Base-by-base conservation (phyloP, 2,113 vertebrate species). In the Embiotoca jacksoni region DNA sequence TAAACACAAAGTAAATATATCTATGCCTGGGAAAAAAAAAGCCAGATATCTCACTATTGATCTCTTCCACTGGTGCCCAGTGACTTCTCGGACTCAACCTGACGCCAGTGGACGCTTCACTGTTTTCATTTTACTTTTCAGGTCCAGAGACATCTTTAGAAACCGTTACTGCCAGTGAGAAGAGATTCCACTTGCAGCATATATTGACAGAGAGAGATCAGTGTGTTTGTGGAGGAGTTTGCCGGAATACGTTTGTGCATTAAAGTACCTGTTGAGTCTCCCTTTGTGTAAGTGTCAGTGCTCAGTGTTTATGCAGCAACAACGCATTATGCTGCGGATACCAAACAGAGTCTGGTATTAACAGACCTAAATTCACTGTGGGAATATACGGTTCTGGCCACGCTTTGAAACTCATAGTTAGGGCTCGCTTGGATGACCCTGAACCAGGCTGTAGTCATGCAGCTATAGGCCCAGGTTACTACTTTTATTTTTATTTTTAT, bases 141-240 rank as follows among this genome's bases (percentile, higher is more conserved):
- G 14, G 30, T 57, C 16, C 37, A 37, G 10, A 74, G 35, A 58
- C 39, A 68, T 11, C 23, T 8, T 58, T 36, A 33, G 16, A 41
- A 47, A 32, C 30, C 23, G 23, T 23, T 23, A 37, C 7, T 1
- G 3, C 31, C 16, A 14, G 52, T 30, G 44, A 68, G 44, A 14
- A 68, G 56, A 55, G 72, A 13, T n/a, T 72, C 35, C 55, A 59
- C 36, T 75, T 59, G 4, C 33, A 52, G 32, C 59, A 41, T 49
- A 44, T 54, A 30, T 54, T 54, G 8, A 30, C 23, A 7, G 8
- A 59, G 16, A 7, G 16, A 4, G 36, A 46, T 44, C 41, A 13
- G 10, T 44, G 41, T 44, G 41, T 44, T 23, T 23, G 23, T 23
- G 23, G 10, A 11, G 10, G 41, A 44, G 10, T 13, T 44, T 44